Evolutionary conservation across 1,140 invertebrate species (phyloP), one percentile per base, ranked within the genome.

Genomic region (Hycleus cichorii): DNA sequence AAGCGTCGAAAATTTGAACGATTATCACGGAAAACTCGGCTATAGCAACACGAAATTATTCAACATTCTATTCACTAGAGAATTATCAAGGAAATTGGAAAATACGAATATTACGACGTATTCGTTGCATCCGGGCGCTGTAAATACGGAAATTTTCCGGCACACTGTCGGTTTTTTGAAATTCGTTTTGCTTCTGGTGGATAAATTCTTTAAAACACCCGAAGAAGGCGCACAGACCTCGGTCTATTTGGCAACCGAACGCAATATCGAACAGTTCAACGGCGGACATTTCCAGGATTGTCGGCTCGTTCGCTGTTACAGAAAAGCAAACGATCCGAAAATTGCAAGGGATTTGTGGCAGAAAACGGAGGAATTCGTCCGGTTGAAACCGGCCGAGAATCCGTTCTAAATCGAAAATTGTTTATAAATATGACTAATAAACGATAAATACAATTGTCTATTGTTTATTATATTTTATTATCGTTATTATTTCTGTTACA

Each of bases 41-140:
- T 90, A 89, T 67, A 67, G 72, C 2, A 83, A 84, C 64, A 87
- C 84, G 55, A 90, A 90, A 75, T 65, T 89, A 46, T 85, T 85
- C 4, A 82, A 86, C 54, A 70, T 85, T 12, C 72, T 89, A 2
- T 88, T 89, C 60, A 82, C 79, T 0, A 77, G 73, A 10, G 82
- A 88, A 72, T 73, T 90, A 26, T 73, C 77, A 26, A 72, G 72
- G 46, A 72, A 75, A 58, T 64, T 88, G 12, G 70, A 81, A 77
- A 78, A 78, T 76, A 76, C 54, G 39, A 61, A 56, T 24, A 62
- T 72, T 1, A 65, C 47, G 9, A 63, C 66, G 1, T 69, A 71
- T 60, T 66, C 63, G 9, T 57, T 71, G 8, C 69, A 72, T 64
- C 72, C 72, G 6, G 72, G 70, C 40, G 59, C 63, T 8, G 60